Percentiles rank a stretch among this genome's conserved stretches.
These are phyloP conservation scores for Podarcis siculus DNA, from an alignment of 2,797 vertebrate genomes.

Conservation along the genomic window DNA sequence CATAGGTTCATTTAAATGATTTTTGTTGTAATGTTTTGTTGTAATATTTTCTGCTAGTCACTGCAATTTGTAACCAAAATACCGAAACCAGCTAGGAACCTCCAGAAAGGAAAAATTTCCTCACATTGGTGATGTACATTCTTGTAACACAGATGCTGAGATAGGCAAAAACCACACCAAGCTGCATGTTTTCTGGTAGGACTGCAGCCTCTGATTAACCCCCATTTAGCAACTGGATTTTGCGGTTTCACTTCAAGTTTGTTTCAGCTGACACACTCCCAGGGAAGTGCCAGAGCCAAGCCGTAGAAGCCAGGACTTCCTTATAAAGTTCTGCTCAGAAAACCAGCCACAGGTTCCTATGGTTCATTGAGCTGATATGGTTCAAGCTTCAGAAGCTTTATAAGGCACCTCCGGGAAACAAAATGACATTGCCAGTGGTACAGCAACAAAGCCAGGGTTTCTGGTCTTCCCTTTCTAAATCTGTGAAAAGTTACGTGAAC, in stretches of 20 bases:
- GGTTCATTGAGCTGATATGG: constrained; percentile 7
- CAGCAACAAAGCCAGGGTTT: neutral
- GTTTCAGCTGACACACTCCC: neutral
- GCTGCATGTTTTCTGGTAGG: no score
- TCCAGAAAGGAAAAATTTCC: neutral
- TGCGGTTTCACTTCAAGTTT: constrained; percentile 18
- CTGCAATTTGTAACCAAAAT: neutral
- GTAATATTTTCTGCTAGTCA: neutral
- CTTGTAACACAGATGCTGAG: neutral
- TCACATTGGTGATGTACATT: neutral
- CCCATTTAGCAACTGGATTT: neutral
- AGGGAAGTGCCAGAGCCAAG: neutral
- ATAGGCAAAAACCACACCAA: neutral
- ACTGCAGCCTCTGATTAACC: neutral
- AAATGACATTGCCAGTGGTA: neutral
- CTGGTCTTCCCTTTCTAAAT: neutral
- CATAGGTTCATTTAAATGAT: no score
- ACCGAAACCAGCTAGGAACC: neutral
- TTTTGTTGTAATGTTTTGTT: neutral
- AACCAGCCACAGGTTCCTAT: constrained; percentile 5
- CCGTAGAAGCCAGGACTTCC: neutral
- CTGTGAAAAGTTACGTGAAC: neutral
- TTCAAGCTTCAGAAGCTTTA: constrained; percentile 9
- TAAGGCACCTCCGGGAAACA: constrained; percentile 26
- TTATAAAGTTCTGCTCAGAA: neutral